These are phyloP conservation scores for Geococcyx californianus DNA, from an alignment of 2,113 vertebrate species.

Conservation along the genomic window DNA sequence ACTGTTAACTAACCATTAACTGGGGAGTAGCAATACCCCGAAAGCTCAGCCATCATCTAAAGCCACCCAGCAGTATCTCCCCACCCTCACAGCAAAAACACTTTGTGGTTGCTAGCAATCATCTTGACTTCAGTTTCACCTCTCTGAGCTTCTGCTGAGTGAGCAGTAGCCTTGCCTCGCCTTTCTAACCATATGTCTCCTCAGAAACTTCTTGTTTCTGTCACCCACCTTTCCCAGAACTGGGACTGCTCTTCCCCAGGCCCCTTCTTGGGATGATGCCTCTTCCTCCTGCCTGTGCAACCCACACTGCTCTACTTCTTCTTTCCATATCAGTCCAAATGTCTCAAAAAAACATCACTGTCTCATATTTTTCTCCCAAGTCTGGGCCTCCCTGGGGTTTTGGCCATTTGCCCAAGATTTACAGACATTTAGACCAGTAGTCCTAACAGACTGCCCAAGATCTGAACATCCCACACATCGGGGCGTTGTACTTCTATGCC, in stretches of 20 bases:
- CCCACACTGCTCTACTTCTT: not conserved
- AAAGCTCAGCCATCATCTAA: not conserved
- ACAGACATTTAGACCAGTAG: not conserved
- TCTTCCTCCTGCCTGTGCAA: not conserved
- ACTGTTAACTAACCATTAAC: not conserved
- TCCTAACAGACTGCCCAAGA: not conserved
- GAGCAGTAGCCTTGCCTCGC: not conserved
- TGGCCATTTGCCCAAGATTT: not conserved
- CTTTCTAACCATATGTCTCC: not conserved
- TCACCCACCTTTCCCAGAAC: not conserved
- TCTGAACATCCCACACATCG: not conserved
- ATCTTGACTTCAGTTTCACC: not conserved
- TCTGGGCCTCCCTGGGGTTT: not conserved
- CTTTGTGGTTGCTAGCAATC: not conserved
- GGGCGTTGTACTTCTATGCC: not conserved
- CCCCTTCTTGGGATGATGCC: not conserved
- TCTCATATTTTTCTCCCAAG: not conserved
- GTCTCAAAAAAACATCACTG: not conserved
- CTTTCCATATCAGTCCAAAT: not conserved
- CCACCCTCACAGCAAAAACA: not conserved
- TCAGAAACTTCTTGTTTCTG: not conserved
- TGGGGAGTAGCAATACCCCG: not conserved
- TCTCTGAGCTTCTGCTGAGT: not conserved
- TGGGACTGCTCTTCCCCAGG: not conserved
- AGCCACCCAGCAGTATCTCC: not conserved